Percentiles rank a stretch among this genome's conserved stretches.
Evolutionary conservation across 2,797 vertebrate species (phyloP).

Genomic region (Prunella strophiata): DNA sequence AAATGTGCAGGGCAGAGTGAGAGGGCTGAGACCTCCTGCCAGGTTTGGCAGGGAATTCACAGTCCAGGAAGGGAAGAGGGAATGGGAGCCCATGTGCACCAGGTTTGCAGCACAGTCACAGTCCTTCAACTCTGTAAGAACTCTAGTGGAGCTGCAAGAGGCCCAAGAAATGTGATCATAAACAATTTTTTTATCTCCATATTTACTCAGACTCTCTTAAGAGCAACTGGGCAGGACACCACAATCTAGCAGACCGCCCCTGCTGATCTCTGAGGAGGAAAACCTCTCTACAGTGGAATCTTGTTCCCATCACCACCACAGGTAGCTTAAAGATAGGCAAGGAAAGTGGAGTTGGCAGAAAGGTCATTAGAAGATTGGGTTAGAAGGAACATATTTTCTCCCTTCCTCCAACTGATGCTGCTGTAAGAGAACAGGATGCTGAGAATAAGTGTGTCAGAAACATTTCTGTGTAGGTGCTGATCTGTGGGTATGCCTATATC

Average conservation of each 20-base stretch:
- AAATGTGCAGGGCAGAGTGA: background rate
- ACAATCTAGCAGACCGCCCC: background rate
- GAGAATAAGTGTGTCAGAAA: conserved; percentile 65
- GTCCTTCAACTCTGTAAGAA: background rate
- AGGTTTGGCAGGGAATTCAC: background rate
- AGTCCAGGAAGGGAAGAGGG: background rate
- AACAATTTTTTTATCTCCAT: background rate
- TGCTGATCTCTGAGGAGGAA: background rate
- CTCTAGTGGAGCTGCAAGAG: background rate
- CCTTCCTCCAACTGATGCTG: conserved; percentile 39
- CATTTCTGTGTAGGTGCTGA: conserved; percentile 68
- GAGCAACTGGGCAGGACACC: background rate
- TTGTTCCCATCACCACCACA: background rate
- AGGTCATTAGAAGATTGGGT: conserved; percentile 55
- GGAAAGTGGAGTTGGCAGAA: background rate
- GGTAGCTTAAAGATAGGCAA: conserved; percentile 6
- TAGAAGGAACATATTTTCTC: conserved; percentile 49
- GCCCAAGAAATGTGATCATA: background rate
- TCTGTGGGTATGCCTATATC: conserved; percentile 73
- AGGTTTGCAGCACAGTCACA: background rate
- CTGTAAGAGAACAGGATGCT: conserved; percentile 57
- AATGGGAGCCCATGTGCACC: background rate
- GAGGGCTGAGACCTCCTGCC: background rate
- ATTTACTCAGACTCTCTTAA: background rate
- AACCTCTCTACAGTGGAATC: background rate